Evolutionary conservation across 2,888 invertebrate species (phyloP), one percentile per base, ranked within the genome.

Genomic region (Thereva nobilitata): DNA sequence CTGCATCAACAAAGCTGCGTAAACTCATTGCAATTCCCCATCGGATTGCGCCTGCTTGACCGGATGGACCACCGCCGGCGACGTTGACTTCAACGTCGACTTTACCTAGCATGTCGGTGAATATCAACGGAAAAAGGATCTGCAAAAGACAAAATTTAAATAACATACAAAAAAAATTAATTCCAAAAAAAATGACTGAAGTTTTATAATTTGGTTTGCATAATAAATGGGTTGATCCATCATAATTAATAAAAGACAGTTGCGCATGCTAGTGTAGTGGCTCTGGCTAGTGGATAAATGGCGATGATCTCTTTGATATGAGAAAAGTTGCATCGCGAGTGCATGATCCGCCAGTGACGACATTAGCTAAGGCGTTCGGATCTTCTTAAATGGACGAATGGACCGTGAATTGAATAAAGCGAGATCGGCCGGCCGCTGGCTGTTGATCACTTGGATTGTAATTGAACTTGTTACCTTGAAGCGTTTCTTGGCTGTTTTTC

Each of bases 31-130:
- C 85, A 67, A 97, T 88, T 35, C 92, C 96, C 86, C 89, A 91
- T 69, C 97, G 87, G 67, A 97, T 85, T 57, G 94, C 93, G 45
- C 95, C 95, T n/a, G 95, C 86, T 80, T 95, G 92, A 0, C 91
- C 90, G 10, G 90, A 87, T 42, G 85, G 83, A 8, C 95, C 95
- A 44, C 91, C 91, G 44, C 87, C 87, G 72, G 82, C 83, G 42
- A 92, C 86, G 73, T 86, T 85, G 50, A 91, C 93, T 76, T 90
- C 91, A 35, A 97, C 82, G 81, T 97, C 97, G 50, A 96, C 90
- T 79, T 87, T 84, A 55, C 88, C 86, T 66, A 90, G 79, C 86
- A 91, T 84, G 37, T 86, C 87, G 67, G 90, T 86, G 75, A 95
- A 91, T 72, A 92, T 85, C 68, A 97, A 82, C 4, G 97, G 97